phyloP scores from a whole-genome alignment of 2,888 invertebrate genomes.

The Dusona sp. region DNA sequence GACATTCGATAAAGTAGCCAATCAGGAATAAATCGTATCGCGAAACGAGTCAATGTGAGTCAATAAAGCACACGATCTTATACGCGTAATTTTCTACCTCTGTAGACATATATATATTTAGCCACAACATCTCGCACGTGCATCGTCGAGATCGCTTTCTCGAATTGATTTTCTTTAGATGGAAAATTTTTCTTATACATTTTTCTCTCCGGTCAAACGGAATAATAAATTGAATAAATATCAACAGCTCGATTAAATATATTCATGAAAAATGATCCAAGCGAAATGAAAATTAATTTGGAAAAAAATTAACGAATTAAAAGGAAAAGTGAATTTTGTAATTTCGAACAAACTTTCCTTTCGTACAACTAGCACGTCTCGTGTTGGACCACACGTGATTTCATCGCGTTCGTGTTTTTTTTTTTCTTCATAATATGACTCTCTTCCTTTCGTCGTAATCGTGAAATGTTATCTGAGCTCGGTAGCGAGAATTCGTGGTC shows the following conservation, averaged over 20 bases:
- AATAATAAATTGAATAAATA: background rate
- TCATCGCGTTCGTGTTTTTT: constrained; percentile 3
- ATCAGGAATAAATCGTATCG: constrained; percentile 50
- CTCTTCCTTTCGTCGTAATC: constrained; percentile 22
- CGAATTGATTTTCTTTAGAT: constrained; percentile 46
- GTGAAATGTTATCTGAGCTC: constrained; percentile 41
- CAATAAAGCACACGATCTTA: constrained; percentile 34
- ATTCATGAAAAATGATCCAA: background rate
- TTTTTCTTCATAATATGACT: background rate
- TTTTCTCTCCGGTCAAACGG: background rate
- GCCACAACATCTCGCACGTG: constrained; percentile 29
- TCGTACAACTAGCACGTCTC: constrained; percentile 3
- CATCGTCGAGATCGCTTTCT: constrained; percentile 38
- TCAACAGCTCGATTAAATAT: background rate
- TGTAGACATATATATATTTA: constrained; percentile 15
- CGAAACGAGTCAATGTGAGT: constrained; percentile 57
- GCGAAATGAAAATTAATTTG: background rate
- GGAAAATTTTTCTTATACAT: constrained; percentile 36
- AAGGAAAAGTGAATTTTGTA: background rate
- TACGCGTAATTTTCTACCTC: constrained; percentile 30
- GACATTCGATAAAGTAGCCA: constrained; percentile 46
- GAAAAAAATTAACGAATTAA: background rate
- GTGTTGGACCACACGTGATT: constrained; percentile 11
- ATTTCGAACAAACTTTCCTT: constrained; percentile 10
- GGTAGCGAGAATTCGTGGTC: constrained; percentile 58